A percentile compares a stretch with the other conserved stretches of the same genome.
These are phyloP conservation scores for Mus pahari DNA, from an alignment of 2,113 vertebrate genomes.

Conservation along the genomic window DNA sequence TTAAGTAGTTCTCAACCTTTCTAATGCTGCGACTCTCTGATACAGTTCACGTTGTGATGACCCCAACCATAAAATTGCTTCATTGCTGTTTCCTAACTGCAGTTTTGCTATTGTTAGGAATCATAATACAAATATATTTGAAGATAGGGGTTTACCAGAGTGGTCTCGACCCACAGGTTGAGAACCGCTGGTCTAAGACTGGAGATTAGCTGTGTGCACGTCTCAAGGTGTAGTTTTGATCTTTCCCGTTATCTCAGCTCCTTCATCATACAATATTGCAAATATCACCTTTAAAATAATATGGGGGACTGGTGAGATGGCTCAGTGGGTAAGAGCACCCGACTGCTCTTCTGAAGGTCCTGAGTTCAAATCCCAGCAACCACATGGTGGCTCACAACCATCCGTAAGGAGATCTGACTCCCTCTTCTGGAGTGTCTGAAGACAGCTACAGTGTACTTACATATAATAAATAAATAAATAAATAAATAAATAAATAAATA, in stretches of 20 bases:
- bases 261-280: background rate
- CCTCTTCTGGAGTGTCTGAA: no score
- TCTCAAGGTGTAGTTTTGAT: background rate
- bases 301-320: no score
- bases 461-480: no score
- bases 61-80: background rate
- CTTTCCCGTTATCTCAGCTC: background rate
- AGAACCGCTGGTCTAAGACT: background rate
- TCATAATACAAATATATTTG: background rate
- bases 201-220: background rate
- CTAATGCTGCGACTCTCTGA: background rate
- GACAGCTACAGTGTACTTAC: no score
- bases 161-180: background rate
- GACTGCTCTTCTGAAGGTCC: no score
- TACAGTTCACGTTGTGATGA: background rate
- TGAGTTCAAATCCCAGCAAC: no score
- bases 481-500: no score
- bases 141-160: background rate
- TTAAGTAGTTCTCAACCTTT: background rate
- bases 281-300: conserved; percentile 50
- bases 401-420: no score
- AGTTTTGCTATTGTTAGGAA: background rate
- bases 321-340: no score
- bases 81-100: background rate
- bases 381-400: no score